Base-by-base conservation (phyloP, 1,140 invertebrate species). In the Hyles euphorbiae region DNA sequence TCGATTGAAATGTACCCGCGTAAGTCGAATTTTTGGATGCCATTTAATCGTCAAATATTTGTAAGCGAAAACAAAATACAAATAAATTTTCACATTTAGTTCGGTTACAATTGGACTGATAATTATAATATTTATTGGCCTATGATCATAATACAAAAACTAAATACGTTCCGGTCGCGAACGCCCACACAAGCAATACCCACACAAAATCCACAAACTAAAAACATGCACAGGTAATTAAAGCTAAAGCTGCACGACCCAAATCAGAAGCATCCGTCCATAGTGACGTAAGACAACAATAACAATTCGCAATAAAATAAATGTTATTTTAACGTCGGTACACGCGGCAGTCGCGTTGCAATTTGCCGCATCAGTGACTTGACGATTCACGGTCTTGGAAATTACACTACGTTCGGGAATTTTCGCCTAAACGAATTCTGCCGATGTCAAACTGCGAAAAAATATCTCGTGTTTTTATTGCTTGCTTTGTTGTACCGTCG, bases 391-490 rank as follows among this genome's bases (percentile, higher is more conserved):
- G 50, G 50, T 34, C 50, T 34, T n/a, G 6, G 50, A 52, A 52
- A 52, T 52, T 52, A 52, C 50, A 52, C 32, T 52, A 52, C 50
- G 50, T 34, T 52, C 50, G 50, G 50, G 50, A 52, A 52, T 52
- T 22, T 52, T 52, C 50, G 50, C 32, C n/a, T 34, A 52, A 52
- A 52, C 50, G 50, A 52, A 52, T 52, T 52, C 50, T 34, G 50
- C 50, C 50, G 50, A 52, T 34, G 50, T 52, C 9, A 34, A 34
- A 34, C 32, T 34, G 50, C 33, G 10, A 32, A 52, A 51, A 52
- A 52, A 52, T 34, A 52, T 34, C 32, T 34, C 33, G 50, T 34
- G 50, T 52, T n/a, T 52, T 52, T 52, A 40, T 40, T 40, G 36
- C 36, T 40, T 40, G 8, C 36, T 40, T 8, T 5, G 5, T 40